These are phyloP conservation scores for Mugil cephalus DNA, from an alignment of 2,113 vertebrate genomes.

Conservation along the genomic window DNA sequence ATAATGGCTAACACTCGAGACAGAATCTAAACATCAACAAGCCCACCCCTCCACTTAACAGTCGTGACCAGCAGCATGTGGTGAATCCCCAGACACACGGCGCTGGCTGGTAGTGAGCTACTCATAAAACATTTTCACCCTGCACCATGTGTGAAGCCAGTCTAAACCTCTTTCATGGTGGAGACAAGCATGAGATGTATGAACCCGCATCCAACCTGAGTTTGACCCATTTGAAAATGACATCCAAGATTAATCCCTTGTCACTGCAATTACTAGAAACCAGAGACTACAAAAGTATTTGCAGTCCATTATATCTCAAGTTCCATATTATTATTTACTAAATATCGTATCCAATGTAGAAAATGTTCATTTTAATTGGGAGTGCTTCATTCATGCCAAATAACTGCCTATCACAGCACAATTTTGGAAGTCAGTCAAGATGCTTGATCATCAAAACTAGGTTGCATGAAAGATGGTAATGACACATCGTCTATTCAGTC, in stretches of 20 bases:
- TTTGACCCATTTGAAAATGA: not conserved
- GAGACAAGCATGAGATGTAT: not conserved
- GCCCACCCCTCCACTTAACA: slow-evolving; percentile 20
- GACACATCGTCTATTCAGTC: too few relatives aligned
- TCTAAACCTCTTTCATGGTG: slow-evolving; percentile 2
- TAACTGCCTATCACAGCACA: not conserved
- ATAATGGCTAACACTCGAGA: not conserved
- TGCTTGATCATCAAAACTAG: too few relatives aligned
- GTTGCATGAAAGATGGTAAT: too few relatives aligned
- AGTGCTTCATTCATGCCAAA: too few relatives aligned
- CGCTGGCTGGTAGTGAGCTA: slow-evolving; percentile 49
- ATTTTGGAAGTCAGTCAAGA: too few relatives aligned
- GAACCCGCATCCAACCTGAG: not conserved
- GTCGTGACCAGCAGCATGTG: slow-evolving; percentile 24
- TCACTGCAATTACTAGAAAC: not conserved
- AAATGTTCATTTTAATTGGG: too few relatives aligned
- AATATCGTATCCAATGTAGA: too few relatives aligned
- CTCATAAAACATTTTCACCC: slow-evolving; percentile 20
- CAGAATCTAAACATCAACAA: slow-evolving; percentile 31
- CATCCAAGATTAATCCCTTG: not conserved
- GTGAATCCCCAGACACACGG: slow-evolving; percentile 41
- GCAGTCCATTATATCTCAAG: too few relatives aligned
- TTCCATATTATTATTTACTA: too few relatives aligned
- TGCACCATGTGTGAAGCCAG: slow-evolving; percentile 19
- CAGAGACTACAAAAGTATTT: not conserved